Base-by-base conservation (phyloP, 2,888 invertebrate genomes). In the Bellardia pandia region DNA sequence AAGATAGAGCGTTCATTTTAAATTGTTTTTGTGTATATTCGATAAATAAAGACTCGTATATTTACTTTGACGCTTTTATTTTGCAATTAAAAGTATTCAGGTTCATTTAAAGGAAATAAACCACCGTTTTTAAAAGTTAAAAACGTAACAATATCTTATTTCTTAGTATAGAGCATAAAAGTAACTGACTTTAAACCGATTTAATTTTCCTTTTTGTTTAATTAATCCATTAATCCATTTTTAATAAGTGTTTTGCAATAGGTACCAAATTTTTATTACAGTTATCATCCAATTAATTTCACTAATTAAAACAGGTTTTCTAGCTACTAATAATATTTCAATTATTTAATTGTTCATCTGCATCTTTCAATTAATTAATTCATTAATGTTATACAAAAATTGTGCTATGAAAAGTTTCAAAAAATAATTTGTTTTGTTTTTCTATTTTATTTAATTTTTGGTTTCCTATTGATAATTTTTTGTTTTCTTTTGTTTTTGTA, bases 371-470 rank as follows among this genome's bases (percentile, higher is more conserved):
- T 81, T 82, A 81, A 74, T 81, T 85, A 71, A 72, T 77, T 75
- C 62, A 79, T 77, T 62, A 68, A 86, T 87, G 84, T 84, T 85
- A 42, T 92, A 92, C 91, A 92, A 91, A 92, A 91, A 91, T 92
- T 92, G 92, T 92, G 92, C 92, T 92, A 92, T 91, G 91, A 92
- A 92, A 92, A 92, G 90, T 90, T 91, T 92, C 91, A 91, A 91
- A 92, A 92, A 91, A 91, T 91, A 91, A 89, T 85, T 90, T 89
- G 66, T 77, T 79, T 87, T 81, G 79, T 64, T 37, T 58, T 69
- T 16, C 71, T 75, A 42, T 68, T 72, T 66, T 62, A 68, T 37
- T 60, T 69, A 23, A 23, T 23, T 51, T 58, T 16, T 42, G n/a
- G 14, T 68, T 58, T 58, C 3, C 30, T 58, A 45, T 45, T 42